Evolutionary conservation across 1,140 invertebrate genomes (phyloP).

Genomic region (Aphis craccivora): DNA sequence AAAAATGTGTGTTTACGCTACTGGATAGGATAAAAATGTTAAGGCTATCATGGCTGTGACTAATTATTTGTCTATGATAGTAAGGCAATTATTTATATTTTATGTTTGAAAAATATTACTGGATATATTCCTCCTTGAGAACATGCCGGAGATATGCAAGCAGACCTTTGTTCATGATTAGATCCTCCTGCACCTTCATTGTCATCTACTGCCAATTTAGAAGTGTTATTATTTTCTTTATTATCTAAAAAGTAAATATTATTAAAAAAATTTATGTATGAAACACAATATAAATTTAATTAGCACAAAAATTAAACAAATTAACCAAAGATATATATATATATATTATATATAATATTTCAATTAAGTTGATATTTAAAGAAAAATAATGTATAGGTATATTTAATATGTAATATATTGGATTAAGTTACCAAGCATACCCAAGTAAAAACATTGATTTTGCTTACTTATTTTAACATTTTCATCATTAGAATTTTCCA

Average conservation of each 20-base stretch:
- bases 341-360: too few species aligned
- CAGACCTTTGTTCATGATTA: conserved; percentile 65
- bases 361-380: not conserved
- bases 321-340: not conserved
- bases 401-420: not conserved
- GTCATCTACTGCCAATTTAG: conserved; percentile 56
- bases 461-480: conserved; percentile 24
- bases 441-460: not conserved
- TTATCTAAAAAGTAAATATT: conserved; percentile 28
- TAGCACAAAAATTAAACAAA: not conserved
- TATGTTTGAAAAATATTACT: conserved; percentile 65
- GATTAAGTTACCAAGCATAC: not conserved
- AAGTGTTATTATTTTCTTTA: conserved; percentile 36
- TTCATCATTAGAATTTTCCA: not conserved
- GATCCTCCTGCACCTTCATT: conserved; percentile 43
- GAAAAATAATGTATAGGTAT: not conserved
- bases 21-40: too few species aligned
- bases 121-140: conserved; percentile 88
- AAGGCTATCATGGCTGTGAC: too few species aligned
- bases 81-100: not conserved
- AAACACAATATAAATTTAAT: not conserved
- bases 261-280: not conserved
- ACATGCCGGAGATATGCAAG: conserved; percentile 80
- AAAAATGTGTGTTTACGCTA: too few species aligned
- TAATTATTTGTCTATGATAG: too few species aligned